Base-by-base conservation (phyloP, 30 jellyfish, hydroid and myxozoan species). In the Rhopilema esculentum region DNA sequence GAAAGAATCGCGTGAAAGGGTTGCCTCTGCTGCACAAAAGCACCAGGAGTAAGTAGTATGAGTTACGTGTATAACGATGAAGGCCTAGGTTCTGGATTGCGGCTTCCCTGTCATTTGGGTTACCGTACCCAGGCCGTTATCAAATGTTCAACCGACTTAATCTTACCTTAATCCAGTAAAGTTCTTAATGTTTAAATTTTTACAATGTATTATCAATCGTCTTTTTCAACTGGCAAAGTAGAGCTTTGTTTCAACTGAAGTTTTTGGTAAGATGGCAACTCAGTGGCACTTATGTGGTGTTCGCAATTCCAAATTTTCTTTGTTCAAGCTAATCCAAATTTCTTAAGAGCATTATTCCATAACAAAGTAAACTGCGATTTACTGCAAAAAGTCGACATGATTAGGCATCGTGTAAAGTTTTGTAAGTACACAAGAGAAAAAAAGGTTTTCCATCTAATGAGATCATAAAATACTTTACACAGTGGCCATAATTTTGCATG, bases 1-100 rank as follows among this genome's bases (percentile, higher is more conserved):
- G 92, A 92, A 92, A 76, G 98, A 87, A 64, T 92, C 98, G 30
- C 88, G 93, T 40, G 98, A 92, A 23, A 75, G 93, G 62, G 93
- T 82, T 27, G 70, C 95, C 12, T 85, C 96, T 17, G 92, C 96
- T 23, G 80, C 83, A 30, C 89, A 91, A 68, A 92, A 78, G 73
- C 51, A 53, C 70, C 92, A 51, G 53, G 93, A 77, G 91, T 90
- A 76, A 74, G 97, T 80, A 20, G 72, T 12, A 29, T 40, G 9
- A 6, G 57, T 40, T 40, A 2, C 12, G 57, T 40, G 12, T 40
- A 2, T 40, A 2, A 2, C 12, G 6, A 40, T 40, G 9, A 40
- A 2, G 57, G 12, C 6, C 9, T 40, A 12, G 57, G 9, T 40
- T 6, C 12, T 12, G 57, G 57, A 2, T 40, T 40, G 6, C 12